Base-by-base conservation (phyloP, 2,113 vertebrate species). In the Daboia siamensis region DNA sequence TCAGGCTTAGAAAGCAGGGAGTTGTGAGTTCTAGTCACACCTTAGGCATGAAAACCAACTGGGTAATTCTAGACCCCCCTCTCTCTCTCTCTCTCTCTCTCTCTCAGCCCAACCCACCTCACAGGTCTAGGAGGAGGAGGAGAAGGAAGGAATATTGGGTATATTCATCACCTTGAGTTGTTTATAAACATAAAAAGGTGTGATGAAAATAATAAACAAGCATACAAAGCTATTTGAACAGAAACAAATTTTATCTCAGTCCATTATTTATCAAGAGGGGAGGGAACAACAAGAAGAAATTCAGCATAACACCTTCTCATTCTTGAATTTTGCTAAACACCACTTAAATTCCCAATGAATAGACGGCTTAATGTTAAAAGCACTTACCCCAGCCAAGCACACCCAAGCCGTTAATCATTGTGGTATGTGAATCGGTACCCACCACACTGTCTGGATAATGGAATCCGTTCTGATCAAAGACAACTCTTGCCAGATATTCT, bases 401-500 rank as follows among this genome's bases (percentile, higher is more conserved):
- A 0, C 99, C 99, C 93, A 99, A 98, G 26, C 99, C 99, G 4
- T 99, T 98, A 0, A 99, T 99, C 99, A 99, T 99, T 90, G 99
- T 99, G 21, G 99, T 99, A 97, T 99, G 99, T 0, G 99, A 99
- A 96, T 99, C 99, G 0, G 99, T 99, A 96, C 99, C 99, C 96
- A 99, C 99, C 56, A 99, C 97, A 1, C 99, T 99, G 96, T 99
- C 99, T 0, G 99, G 99, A 94, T 99, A 99, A 57, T 98, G 98
- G 94, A 96, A 98, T 13, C 98, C 98, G 26, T 98, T 97, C 21
- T 98, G 97, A 94, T 99, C 98, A 95, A 99, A 99, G 59, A 99
- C 99, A 74, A 99, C 99, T 94, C 98, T 97, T 56, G 99, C 99
- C 96, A 99, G 96, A 93, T 99, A 99, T 95, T 99, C 99, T 96